Conservation (phyloP, 2,113 vertebrate genomes). For the Colistium nudipinnis region DNA sequence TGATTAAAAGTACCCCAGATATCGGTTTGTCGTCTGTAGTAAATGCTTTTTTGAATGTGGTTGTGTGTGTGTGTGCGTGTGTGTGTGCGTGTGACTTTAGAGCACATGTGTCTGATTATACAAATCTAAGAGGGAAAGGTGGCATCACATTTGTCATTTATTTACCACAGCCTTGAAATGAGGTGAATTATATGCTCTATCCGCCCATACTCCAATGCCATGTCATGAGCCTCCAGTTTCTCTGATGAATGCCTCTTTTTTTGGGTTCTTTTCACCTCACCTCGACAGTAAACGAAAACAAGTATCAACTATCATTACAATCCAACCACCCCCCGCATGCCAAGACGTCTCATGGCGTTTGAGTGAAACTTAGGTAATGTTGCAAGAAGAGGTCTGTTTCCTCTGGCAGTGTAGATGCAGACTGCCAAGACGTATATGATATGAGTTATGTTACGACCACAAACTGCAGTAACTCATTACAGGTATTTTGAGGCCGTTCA, state of each 20-base stretch:
- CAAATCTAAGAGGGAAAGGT: conserved; percentile 27
- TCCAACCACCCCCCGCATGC: conserved; percentile 1
- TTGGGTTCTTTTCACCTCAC: not conserved
- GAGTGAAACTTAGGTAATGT: not conserved
- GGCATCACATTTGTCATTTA: conserved; percentile 43
- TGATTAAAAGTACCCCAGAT: not conserved
- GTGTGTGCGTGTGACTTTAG: conserved; percentile 33
- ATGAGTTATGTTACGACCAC: conserved; percentile 51
- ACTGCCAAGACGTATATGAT: conserved; percentile 38
- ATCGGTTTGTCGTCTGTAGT: too few species aligned
- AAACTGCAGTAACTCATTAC: conserved; percentile 31
- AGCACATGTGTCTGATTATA: conserved; percentile 31
- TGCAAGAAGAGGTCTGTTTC: conserved; percentile 31
- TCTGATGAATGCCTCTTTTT: conserved; percentile 11
- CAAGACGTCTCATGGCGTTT: not conserved
- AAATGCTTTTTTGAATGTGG: conserved; percentile 7
- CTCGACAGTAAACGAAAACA: not conserved
- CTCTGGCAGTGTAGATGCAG: conserved; percentile 18
- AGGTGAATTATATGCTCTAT: conserved; percentile 46
- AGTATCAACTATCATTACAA: conserved; percentile 2
- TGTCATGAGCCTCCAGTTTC: conserved; percentile 24
- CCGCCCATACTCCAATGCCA: conserved; percentile 32
- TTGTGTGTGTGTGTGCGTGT: not conserved
- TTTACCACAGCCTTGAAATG: conserved; percentile 43
- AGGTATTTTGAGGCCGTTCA: conserved; percentile 27